These are phyloP conservation scores for Dexiosoma caninum DNA, from an alignment of 2,888 invertebrate species.

Conservation along the genomic window DNA sequence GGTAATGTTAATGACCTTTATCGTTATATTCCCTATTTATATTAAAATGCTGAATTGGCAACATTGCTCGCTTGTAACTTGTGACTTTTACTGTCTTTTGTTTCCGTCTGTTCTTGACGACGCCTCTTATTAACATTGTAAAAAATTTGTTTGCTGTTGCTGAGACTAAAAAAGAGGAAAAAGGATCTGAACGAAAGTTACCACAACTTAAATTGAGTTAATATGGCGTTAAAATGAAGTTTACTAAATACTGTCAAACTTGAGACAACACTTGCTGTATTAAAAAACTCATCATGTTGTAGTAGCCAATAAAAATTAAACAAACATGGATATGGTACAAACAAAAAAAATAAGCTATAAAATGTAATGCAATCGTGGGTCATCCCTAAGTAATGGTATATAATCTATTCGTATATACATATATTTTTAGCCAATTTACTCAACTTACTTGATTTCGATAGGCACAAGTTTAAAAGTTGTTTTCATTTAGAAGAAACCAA, in stretches of 20 bases:
- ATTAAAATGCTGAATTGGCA: background rate
- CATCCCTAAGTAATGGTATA: no score
- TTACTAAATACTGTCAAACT: conserved; percentile 61
- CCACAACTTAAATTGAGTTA: conserved; percentile 63
- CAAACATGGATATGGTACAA: no score
- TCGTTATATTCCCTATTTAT: no score
- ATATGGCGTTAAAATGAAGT: conserved; percentile 65
- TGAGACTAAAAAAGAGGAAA: background rate
- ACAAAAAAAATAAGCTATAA: no score
- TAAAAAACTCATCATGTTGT: background rate
- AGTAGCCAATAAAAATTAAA: background rate
- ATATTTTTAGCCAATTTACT: background rate
- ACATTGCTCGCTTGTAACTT: background rate
- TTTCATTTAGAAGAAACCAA: background rate
- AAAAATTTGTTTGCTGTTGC: conserved; percentile 18
- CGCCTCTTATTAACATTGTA: conserved; percentile 35
- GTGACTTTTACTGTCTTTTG: background rate
- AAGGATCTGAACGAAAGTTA: conserved; percentile 44
- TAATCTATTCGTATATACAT: no score
- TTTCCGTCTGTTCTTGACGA: conserved; percentile 10
- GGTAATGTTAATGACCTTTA: no score
- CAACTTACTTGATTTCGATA: background rate
- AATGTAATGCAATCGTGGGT: no score
- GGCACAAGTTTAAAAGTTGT: background rate
- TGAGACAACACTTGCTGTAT: conserved; percentile 52